Evolutionary conservation across 1,140 invertebrate species (phyloP), one percentile per base, ranked within the genome.

Genomic region (Drosophila rufa): DNA sequence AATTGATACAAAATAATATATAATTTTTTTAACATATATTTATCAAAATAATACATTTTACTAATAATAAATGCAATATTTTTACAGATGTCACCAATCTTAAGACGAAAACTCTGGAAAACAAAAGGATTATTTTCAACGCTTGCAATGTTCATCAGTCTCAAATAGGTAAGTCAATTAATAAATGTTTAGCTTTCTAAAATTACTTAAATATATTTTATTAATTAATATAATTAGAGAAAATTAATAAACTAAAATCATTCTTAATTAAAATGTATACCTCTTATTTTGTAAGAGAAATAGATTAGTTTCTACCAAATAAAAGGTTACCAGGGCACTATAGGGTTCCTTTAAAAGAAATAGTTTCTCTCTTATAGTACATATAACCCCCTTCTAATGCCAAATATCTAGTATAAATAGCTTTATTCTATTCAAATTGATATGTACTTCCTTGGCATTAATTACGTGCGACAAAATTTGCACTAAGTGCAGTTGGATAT

Each of bases 21-120:
- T 12, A 14, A 11, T 55, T 11, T 36, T 36, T 36, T 36, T 36
- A 12, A 11, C 9, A 33, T 9, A 33, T 11, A 33, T 9, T 30
- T 33, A 33, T 11, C 0, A 36, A 36, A 11, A 11, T 36, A 11
- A 36, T 36, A 36, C 9, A 36, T 36, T 3, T 36, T 0, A 33
- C 33, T 33, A 9, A 33, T 9, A 8, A 33, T 9, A 33, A 33
- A 33, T 11, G 6, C 1, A 12, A 0, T 3, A 22, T 55, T 15
- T 55, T 38, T 55, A 15, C 33, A 55, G 51, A 55, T 55, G 51
- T 55, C 51, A 38, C 33, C 51, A 9, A 38, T 55, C 14, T 15
- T 55, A 22, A 55, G 51, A 55, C 17, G 33, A 38, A 55, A 38
- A 55, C 51, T 55, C 12, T 55, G 51, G 33, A 55, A 38, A 55